Evolutionary conservation across 2,113 vertebrate species (phyloP), one percentile per base, ranked within the genome.

Genomic region (Apistogramma diplotaenia): DNA sequence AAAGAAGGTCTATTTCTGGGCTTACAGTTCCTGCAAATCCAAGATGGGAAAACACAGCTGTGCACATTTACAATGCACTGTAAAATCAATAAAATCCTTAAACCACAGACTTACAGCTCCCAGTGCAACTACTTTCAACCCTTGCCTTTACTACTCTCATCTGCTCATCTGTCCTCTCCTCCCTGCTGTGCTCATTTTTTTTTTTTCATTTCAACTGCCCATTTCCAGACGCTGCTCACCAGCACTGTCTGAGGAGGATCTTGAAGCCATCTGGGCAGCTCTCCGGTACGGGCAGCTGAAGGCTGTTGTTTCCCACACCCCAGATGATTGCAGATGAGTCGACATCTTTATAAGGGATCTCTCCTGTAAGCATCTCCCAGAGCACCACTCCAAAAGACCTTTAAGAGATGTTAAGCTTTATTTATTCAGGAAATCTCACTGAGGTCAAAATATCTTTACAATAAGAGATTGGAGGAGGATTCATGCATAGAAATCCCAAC

Each of bases 251-350:
- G 86, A 99, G 96, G 73, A 99, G 95, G 88, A 99, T 97, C 94
- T 99, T 99, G 95, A 99, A 99, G 85, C 98, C 98, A 0, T 99
- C 98, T 0, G 98, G 98, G 91, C 98, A 99, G 91, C 97, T 96
- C 77, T 98, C 96, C 16, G 98, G 98, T 4, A 99, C 94, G 18
- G 98, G 98, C 81, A 99, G 95, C 92, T 99, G 97, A 8, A 99
- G 97, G 92, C 98, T 99, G 93, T 99, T 99, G 94, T 98, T 99
- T 37, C 98, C 98, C 55, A 99, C 98, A 0, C 98, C 98, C 98
- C 98, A 99, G 87, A 99, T 99, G 59, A 99, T 99, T 85, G 98
- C 98, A 0, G 98, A 99, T 0, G 98, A 99, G 87, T 99, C 98
- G 72, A 99, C 98, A 0, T 99, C 98, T 95, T 97, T 99, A 88